Percentiles rank a stretch among this genome's conserved stretches.
Conservation (phyloP, 1,140 invertebrate species). For the Megalopta genalis region DNA sequence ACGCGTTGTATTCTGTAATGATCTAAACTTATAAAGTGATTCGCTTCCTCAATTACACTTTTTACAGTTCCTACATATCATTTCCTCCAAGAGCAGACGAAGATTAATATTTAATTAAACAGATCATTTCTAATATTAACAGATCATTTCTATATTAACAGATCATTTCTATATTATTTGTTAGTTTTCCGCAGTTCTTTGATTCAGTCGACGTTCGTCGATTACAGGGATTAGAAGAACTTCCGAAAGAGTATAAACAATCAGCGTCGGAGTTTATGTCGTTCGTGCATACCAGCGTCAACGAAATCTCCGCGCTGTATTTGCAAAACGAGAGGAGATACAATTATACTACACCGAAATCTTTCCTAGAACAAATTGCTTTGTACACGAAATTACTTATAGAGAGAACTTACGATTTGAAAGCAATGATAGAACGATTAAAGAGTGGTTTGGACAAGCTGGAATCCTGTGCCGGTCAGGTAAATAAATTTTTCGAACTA, state of each 20-base stretch:
- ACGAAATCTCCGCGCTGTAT: slow-evolving; percentile 91
- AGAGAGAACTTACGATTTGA: slow-evolving; percentile 89
- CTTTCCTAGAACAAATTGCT: slow-evolving; percentile 95
- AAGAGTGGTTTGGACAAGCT: slow-evolving; percentile 94
- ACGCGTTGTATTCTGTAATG: too few species aligned
- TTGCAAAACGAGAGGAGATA: slow-evolving; percentile 93
- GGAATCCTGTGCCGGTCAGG: slow-evolving; percentile 90
- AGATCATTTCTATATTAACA: too few species aligned
- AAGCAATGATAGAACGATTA: slow-evolving; percentile 88
- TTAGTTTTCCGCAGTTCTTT: too few species aligned
- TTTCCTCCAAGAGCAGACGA: too few species aligned
- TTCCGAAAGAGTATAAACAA: slow-evolving; percentile 61
- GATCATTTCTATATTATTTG: too few species aligned
- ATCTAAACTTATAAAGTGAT: too few species aligned
- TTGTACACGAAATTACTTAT: slow-evolving; percentile 91
- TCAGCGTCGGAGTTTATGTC: slow-evolving; percentile 94
- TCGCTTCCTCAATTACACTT: too few species aligned
- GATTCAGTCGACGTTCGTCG: background rate
- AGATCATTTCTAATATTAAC: too few species aligned
- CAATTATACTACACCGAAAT: slow-evolving; percentile 98
- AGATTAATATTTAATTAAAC: too few species aligned
- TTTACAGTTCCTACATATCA: too few species aligned
- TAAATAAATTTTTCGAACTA: slow-evolving; percentile 64
- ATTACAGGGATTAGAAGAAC: slow-evolving; percentile 67
- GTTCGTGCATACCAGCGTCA: slow-evolving; percentile 92